phyloP scores from a whole-genome alignment of 64 coral and sea anemone genomes.

The Montipora efflorescens region DNA sequence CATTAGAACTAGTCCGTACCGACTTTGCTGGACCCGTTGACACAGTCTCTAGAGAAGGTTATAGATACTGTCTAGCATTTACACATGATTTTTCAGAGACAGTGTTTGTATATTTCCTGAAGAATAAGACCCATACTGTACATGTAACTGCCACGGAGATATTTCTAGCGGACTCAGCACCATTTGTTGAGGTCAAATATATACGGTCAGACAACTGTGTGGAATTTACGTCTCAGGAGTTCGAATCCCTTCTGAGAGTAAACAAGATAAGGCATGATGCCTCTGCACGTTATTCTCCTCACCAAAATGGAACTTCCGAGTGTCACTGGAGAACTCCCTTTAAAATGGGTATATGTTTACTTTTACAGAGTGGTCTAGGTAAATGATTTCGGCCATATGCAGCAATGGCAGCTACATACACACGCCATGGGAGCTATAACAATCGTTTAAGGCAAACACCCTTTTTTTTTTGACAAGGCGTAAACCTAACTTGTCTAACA shows the following conservation, averaged over 20 bases:
- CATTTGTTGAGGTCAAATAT: too few species aligned
- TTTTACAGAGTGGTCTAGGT: too few species aligned
- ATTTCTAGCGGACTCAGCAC: too few species aligned
- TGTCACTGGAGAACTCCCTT: constrained; percentile 13
- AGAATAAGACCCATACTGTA: too few species aligned
- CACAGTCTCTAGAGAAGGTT: too few species aligned
- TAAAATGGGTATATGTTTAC: constrained; percentile 42
- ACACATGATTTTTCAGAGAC: too few species aligned
- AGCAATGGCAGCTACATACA: constrained; percentile 37
- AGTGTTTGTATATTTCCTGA: too few species aligned
- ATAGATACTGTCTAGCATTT: too few species aligned
- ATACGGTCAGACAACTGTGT: background rate
- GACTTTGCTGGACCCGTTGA: too few species aligned
- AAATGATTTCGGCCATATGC: constrained; percentile 41
- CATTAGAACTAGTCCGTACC: too few species aligned
- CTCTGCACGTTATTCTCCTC: constrained; percentile 32
- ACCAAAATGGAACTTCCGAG: constrained; percentile 31
- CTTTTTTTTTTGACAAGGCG: background rate
- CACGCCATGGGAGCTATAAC: background rate
- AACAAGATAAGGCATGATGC: constrained; percentile 40
- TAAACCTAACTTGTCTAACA: constrained; percentile 27
- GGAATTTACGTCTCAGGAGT: constrained; percentile 28
- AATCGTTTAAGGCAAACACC: too few species aligned
- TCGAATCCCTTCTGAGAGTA: background rate
- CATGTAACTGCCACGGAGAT: too few species aligned